Evolutionary conservation across 2,888 invertebrate species (phyloP), one percentile per base, ranked within the genome.

Genomic region (Brachypalpus laphriformis): DNA sequence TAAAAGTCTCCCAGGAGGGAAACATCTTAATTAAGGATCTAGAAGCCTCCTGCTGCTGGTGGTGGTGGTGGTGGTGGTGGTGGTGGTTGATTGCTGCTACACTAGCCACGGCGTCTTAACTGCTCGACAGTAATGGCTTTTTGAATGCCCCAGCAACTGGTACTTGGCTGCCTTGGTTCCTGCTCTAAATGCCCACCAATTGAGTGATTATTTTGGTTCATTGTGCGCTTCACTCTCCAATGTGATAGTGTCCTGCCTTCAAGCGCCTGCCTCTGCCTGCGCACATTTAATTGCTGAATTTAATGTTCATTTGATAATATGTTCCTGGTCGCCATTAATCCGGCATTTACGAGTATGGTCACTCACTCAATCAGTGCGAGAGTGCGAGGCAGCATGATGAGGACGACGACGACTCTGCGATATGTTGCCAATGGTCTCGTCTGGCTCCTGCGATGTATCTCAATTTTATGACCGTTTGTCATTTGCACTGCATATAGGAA

Each of bases 301-400:
- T 86, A 72, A 86, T 86, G 85, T 71, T 77, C 66, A 82, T 82
- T 86, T 86, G 71, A 72, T 86, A 86, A 86, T 86, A 86, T 72
- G 86, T 86, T 86, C 63, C 51, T 63, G 77, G 82, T 82, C 86
- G 82, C 86, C 82, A 86, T 86, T 82, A 86, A 82, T 74, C 22
- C 63, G 66, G 49, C 75, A 66, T 82, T 82, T 72, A n/a, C n/a
- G n/a, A n/a, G n/a, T n/a, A 82, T 72, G 82, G 56, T 72, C 56
- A 49, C 22, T 82, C 78, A 72, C 66, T 83, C 77, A 83, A 78
- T 78, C 78, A 70, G 59, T 57, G 72, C 47, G 31, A 37, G 71
- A 65, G 47, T 25, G 9, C 18, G n/a, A 20, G 14, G 49, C 14
- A 42, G 47, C 37, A 56, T 28, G 9, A 25, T 16, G 40, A 57